Evolutionary conservation across 1,140 invertebrate genomes (phyloP).

Genomic region (Drosophila sp.): DNA sequence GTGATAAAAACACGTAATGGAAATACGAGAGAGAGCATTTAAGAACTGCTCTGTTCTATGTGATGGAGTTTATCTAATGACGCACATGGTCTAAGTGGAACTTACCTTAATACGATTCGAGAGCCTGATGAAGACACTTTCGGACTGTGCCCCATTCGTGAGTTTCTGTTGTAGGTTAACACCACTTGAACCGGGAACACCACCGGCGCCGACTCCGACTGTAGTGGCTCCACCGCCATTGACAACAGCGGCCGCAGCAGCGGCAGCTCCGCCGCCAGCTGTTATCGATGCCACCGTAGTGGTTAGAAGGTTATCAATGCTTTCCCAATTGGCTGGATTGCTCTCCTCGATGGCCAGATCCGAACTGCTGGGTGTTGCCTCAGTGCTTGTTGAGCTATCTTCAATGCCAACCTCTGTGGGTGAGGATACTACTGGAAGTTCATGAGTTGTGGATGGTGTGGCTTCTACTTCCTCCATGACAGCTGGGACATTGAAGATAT

Average conservation of each 20-base stretch:
- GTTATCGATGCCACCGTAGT: conserved; percentile 66
- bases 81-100: conserved; percentile 25
- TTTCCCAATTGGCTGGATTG: conserved; percentile 73
- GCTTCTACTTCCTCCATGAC: conserved; percentile 49
- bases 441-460: conserved; percentile 15
- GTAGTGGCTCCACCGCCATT: conserved; percentile 57
- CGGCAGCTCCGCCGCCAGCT: conserved; percentile 67
- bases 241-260: conserved; percentile 66
- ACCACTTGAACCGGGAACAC: conserved; percentile 12
- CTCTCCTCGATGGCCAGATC: conserved; percentile 55
- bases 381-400: conserved; percentile 28
- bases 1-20: too few relatives aligned
- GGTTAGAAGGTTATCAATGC: conserved; percentile 82
- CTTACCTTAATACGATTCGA: conserved; percentile 96
- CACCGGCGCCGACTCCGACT: background rate
- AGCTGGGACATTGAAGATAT: conserved; percentile 73
- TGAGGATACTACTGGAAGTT: conserved; percentile 6
- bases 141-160: conserved; percentile 88
- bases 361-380: conserved; percentile 26
- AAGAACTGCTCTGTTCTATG: background rate
- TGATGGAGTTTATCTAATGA: conserved; percentile 19
- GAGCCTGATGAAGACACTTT: conserved; percentile 96
- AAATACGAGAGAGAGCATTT: too few relatives aligned
- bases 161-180: conserved; percentile 70
- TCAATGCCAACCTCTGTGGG: conserved; percentile 29